Evolutionary conservation across 2,113 vertebrate species (phyloP), one percentile per base, ranked within the genome.

Genomic region (Carollia perspicillata): DNA sequence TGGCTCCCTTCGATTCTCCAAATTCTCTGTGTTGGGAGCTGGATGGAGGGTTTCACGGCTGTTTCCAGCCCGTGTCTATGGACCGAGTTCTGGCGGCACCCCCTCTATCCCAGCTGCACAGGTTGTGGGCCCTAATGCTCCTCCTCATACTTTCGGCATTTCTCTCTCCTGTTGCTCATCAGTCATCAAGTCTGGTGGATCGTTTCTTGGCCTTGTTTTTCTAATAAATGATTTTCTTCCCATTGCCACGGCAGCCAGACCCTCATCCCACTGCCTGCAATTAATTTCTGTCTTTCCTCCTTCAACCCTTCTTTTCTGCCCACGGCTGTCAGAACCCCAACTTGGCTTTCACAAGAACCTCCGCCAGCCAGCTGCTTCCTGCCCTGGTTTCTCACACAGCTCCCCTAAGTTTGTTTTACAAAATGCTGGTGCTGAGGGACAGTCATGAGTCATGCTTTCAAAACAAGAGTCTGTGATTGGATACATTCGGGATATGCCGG

Each of bases 111-210:
- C 95, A 97, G 95, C 97, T 97, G 97, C 72, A 71, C 47, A 81
- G 58, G 93, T 92, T 94, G 79, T 51, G 88, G 68, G 40, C 12
- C 90, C 92, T 37, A 23, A 11, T 55, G 66, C 84, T 90, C 71
- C 77, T 97, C 90, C 92, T 97, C 90, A 90, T 96, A 75, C 63
- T 94, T 96, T 83, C 92, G 97, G 90, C 92, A 90, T 95, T 92
- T 95, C 88, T 96, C 66, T 79, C 80, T 71, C 77, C 40, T 92
- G 92, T 81, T 95, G 75, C 63, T 95, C 86, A 87, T 96, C 83
- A 90, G 95, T 97, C 97, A 90, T 94, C 95, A 94, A 51, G 75
- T 96, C 84, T 75, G 40, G 65, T 51, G 87, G 92, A 87, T 94
- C 88, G 75, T 95, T 90, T 96, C 47, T 97, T 90, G 71, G 51